Percentiles rank a stretch among this genome's conserved stretches.
phyloP scores from a whole-genome alignment of 2,797 vertebrate genomes.

The Denticeps clupeoides region DNA sequence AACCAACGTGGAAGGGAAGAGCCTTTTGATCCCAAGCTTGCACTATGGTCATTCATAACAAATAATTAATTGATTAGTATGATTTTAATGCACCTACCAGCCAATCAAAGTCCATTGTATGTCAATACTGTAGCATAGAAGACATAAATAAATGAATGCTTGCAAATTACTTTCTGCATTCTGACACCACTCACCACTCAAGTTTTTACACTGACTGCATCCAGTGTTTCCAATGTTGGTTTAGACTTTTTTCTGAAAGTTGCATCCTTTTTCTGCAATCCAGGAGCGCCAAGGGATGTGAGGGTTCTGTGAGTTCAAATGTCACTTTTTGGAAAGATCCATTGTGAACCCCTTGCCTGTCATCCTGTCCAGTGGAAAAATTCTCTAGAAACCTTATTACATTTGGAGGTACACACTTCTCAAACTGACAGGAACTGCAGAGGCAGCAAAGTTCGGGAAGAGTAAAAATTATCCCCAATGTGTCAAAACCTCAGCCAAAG shows the following conservation, averaged over 20 bases:
- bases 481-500: neutral
- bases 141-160: too few relatives aligned
- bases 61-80: too few relatives aligned
- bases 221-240: too few relatives aligned
- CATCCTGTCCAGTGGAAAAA: constrained; percentile 51
- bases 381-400: constrained; percentile 56
- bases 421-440: constrained; percentile 66
- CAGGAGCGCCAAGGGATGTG: too few relatives aligned
- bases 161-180: neutral
- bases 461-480: constrained; percentile 18
- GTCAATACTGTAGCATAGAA: too few relatives aligned
- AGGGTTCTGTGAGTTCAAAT: too few relatives aligned
- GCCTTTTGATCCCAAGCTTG: too few relatives aligned
- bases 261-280: neutral
- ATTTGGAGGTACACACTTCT: constrained; percentile 58
- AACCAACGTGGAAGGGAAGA: too few relatives aligned
- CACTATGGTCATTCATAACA: too few relatives aligned
- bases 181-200: neutral
- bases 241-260: neutral
- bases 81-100: too few relatives aligned
- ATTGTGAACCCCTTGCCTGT: constrained; percentile 54
- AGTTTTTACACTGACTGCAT: too few relatives aligned
- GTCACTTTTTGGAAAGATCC: constrained; percentile 55
- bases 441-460: constrained; percentile 47
- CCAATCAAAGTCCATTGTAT: too few relatives aligned